Evolutionary conservation across 2,888 invertebrate species (phyloP).

Genomic region (Drosophila bunnanda): DNA sequence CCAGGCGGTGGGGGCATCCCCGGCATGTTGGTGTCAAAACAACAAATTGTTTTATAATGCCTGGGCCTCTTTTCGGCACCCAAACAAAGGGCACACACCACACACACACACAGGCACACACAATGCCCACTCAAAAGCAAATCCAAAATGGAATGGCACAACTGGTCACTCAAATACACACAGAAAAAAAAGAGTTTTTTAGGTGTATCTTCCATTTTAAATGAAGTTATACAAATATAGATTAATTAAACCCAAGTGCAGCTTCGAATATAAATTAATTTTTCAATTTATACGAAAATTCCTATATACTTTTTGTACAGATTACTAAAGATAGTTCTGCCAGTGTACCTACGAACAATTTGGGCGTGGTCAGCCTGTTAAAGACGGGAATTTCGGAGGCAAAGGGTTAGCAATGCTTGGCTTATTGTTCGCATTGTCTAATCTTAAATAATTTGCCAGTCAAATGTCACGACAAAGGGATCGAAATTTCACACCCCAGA

Average conservation of each 20-base stretch:
- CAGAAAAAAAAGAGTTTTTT: neutral
- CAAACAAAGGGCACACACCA: conserved; percentile 64
- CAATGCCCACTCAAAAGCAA: conserved; percentile 19
- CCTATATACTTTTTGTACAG: neutral
- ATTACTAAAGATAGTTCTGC: neutral
- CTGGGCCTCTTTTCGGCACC: conserved; percentile 33
- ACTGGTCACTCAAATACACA: conserved; percentile 12
- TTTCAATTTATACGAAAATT: neutral
- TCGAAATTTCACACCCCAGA: conserved; percentile 21
- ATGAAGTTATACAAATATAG: no score
- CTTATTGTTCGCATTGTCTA: conserved; percentile 50
- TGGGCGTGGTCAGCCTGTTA: conserved; percentile 35
- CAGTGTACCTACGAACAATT: conserved; percentile 5
- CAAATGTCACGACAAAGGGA: conserved; percentile 61
- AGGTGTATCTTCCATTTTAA: neutral
- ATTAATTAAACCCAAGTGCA: no score
- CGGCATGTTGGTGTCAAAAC: conserved; percentile 74
- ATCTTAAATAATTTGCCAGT: conserved; percentile 53
- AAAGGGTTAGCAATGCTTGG: conserved; percentile 8
- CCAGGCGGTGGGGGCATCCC: conserved; percentile 34
- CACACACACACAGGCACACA: conserved; percentile 28
- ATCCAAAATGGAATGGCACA: conserved; percentile 22
- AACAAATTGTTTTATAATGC: conserved; percentile 81
- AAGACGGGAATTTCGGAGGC: conserved; percentile 10
- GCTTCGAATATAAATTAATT: neutral